phyloP scores from a whole-genome alignment of 2,113 vertebrate genomes.

The Syngnathus floridae region DNA sequence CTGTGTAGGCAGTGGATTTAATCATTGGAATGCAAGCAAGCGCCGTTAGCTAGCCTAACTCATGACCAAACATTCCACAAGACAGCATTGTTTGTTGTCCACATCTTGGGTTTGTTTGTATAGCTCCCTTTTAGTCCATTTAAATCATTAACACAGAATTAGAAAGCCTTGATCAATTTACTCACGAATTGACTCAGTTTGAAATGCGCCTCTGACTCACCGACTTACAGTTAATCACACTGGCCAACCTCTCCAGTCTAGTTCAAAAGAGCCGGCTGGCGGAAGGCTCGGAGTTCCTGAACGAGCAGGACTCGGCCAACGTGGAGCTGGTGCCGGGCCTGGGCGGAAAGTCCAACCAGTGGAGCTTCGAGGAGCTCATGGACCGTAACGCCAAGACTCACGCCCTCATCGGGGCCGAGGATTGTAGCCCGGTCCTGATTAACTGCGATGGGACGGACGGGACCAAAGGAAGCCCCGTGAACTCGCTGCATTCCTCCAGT shows the following conservation, averaged over 20 bases:
- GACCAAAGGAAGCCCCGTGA: slow-evolving; percentile 68
- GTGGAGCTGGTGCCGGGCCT: slow-evolving; percentile 56
- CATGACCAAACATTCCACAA: not conserved
- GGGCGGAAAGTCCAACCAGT: slow-evolving; percentile 72
- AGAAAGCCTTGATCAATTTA: not conserved
- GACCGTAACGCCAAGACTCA: slow-evolving; percentile 71
- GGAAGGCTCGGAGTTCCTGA: slow-evolving; percentile 56
- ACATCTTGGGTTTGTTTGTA: not conserved
- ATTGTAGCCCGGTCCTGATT: slow-evolving; percentile 68
- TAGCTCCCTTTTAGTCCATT: not conserved
- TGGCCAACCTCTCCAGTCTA: slow-evolving; percentile 51
- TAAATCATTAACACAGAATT: not conserved
- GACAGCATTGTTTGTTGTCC: not conserved
- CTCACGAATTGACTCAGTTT: not conserved
- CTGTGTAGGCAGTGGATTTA: not conserved
- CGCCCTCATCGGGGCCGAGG: slow-evolving; percentile 62
- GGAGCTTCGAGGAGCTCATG: slow-evolving; percentile 78
- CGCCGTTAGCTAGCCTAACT: not conserved
- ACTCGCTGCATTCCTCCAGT: slow-evolving; percentile 66
- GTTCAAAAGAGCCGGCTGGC: slow-evolving; percentile 59
- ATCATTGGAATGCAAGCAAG: not conserved
- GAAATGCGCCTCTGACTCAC: not conserved
- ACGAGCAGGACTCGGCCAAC: slow-evolving; percentile 67
- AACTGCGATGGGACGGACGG: slow-evolving; percentile 66
- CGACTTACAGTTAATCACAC: not conserved